A percentile compares a stretch with the other conserved stretches of the same genome.
These are phyloP conservation scores for Heliconius hortense DNA, from an alignment of 2,888 invertebrate species.

Conservation along the genomic window DNA sequence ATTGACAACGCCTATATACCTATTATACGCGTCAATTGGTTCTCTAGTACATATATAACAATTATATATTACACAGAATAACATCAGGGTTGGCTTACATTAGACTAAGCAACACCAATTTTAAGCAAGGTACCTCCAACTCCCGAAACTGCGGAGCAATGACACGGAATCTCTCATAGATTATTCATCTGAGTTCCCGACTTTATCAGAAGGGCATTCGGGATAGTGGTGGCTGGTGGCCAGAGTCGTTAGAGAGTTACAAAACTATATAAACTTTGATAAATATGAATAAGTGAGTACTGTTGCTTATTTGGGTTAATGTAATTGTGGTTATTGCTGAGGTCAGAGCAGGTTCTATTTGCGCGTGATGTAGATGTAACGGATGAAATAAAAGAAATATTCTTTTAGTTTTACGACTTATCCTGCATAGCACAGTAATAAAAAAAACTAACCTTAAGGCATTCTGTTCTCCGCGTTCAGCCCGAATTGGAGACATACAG, in stretches of 20 bases:
- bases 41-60: not conserved
- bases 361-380: not conserved
- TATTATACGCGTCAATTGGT: too few species aligned
- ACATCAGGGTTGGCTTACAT: not conserved
- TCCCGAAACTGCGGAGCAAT: not conserved
- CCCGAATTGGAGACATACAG: too few species aligned
- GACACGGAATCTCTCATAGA: conserved; percentile 15
- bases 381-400: too few species aligned
- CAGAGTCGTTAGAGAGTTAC: not conserved
- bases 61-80: not conserved
- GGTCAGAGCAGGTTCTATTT: not conserved
- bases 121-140: not conserved
- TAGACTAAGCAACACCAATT: not conserved
- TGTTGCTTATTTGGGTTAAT: not conserved
- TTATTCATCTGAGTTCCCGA: conserved; percentile 22
- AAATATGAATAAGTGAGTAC: not conserved
- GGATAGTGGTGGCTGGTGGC: not conserved
- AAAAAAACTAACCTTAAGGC: too few species aligned
- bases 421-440: too few species aligned
- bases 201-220: conserved; percentile 2
- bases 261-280: conserved; percentile 2
- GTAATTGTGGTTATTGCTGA: not conserved
- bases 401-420: too few species aligned
- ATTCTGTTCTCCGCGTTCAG: too few species aligned
- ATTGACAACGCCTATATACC: not conserved